Conservation (phyloP, 2,113 vertebrate species). For the Bufo bufo region DNA sequence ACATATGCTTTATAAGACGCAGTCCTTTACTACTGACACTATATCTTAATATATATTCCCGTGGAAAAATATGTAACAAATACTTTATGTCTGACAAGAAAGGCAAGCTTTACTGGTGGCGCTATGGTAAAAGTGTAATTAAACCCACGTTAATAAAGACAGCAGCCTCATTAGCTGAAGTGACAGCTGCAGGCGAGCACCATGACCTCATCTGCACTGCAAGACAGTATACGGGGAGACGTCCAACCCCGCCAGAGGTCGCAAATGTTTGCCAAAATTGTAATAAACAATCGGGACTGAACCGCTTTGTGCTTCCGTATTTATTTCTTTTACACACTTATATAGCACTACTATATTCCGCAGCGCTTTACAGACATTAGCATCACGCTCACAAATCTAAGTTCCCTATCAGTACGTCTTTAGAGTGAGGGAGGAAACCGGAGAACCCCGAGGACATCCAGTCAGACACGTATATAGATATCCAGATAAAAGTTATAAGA, state of each 20-base stretch:
- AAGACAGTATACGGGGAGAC: background rate
- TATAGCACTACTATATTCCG: too few relatives aligned
- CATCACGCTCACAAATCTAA: too few relatives aligned
- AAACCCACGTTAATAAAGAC: constrained; percentile 23
- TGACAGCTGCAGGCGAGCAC: constrained; percentile 10
- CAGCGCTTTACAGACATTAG: too few relatives aligned
- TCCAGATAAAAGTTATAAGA: too few relatives aligned
- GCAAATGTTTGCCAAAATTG: background rate
- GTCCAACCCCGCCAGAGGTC: background rate
- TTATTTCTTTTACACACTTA: too few relatives aligned
- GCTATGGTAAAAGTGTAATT: constrained; percentile 8
- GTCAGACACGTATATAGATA: too few relatives aligned
- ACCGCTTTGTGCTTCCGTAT: background rate
- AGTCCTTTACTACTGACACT: background rate
- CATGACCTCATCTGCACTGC: constrained; percentile 25
- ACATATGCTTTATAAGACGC: background rate
- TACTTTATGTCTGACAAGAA: background rate
- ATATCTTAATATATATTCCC: background rate
- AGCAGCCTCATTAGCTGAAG: constrained; percentile 45
- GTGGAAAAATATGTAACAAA: background rate
- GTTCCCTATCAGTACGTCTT: too few relatives aligned
- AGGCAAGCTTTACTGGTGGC: background rate
- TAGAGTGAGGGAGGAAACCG: too few relatives aligned
- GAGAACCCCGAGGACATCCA: too few relatives aligned
- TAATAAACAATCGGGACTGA: background rate